Conservation (phyloP, 2,888 invertebrate species). For the Melitaea athalia region DNA sequence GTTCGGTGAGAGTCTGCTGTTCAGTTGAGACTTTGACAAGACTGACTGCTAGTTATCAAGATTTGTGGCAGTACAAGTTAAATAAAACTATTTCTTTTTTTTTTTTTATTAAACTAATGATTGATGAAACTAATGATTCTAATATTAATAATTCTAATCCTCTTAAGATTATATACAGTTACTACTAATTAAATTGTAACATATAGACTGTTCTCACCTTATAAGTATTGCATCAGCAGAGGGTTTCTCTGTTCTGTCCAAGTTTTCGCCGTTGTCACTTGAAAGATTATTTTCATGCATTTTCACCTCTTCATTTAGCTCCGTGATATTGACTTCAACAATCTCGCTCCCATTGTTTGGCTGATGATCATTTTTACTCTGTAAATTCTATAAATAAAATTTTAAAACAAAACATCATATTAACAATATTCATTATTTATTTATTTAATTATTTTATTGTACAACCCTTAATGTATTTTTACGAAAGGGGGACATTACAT, state of each 20-base stretch:
- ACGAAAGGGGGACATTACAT: no score
- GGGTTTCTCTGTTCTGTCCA: slow-evolving; percentile 40
- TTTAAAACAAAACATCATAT: background rate
- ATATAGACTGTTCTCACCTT: slow-evolving; percentile 31
- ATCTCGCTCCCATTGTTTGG: slow-evolving; percentile 47
- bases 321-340: slow-evolving; percentile 49
- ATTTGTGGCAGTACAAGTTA: no score
- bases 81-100: no score
- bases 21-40: no score
- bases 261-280: slow-evolving; percentile 40
- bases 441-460: background rate
- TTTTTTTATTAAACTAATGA: no score
- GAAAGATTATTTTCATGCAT: slow-evolving; percentile 40
- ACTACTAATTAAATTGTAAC: no score
- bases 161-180: no score
- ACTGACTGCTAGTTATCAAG: no score
- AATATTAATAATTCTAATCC: no score
- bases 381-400: slow-evolving; percentile 29
- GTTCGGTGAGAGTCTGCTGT: no score
- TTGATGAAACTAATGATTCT: no score
- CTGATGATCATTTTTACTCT: slow-evolving; percentile 50
- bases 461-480: no score
- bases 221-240: slow-evolving; percentile 41
- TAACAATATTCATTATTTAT: background rate
- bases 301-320: slow-evolving; percentile 48